Conservation (phyloP, 2,797 vertebrate species). For the Natrix natrix region DNA sequence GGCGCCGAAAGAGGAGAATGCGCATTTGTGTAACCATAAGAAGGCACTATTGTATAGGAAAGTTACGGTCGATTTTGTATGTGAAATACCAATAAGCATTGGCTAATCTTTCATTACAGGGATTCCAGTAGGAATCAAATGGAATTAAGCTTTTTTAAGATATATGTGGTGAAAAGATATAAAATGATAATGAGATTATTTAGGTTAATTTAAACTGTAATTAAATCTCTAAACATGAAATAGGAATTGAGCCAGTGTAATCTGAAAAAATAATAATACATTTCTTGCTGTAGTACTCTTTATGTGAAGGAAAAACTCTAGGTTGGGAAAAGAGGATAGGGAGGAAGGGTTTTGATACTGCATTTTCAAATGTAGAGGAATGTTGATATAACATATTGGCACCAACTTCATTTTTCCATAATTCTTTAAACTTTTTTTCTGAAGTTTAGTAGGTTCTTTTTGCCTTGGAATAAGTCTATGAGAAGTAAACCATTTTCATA, state of each 20-base stretch:
- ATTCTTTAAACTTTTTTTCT: neutral
- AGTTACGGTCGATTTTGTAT: neutral
- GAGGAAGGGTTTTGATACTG: neutral
- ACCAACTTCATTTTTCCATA: neutral
- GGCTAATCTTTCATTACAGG: neutral
- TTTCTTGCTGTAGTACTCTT: neutral
- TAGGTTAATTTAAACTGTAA: neutral
- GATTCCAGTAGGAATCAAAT: neutral
- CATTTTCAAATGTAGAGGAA: neutral
- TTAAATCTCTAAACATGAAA: neutral
- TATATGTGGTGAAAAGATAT: neutral
- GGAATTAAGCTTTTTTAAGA: neutral
- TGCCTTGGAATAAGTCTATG: neutral
- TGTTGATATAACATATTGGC: neutral
- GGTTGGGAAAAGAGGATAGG: neutral
- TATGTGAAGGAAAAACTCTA: neutral
- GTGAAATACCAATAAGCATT: neutral
- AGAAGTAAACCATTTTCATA: neutral
- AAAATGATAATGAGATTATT: neutral
- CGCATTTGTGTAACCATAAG: too few species aligned
- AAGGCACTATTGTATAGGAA: neutral
- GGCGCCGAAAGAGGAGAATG: neutral
- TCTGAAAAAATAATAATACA: neutral
- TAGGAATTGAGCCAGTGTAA: neutral
- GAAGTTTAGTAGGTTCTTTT: neutral